Evolutionary conservation across 2,888 invertebrate genomes (phyloP).

Genomic region (Andrena camellia): DNA sequence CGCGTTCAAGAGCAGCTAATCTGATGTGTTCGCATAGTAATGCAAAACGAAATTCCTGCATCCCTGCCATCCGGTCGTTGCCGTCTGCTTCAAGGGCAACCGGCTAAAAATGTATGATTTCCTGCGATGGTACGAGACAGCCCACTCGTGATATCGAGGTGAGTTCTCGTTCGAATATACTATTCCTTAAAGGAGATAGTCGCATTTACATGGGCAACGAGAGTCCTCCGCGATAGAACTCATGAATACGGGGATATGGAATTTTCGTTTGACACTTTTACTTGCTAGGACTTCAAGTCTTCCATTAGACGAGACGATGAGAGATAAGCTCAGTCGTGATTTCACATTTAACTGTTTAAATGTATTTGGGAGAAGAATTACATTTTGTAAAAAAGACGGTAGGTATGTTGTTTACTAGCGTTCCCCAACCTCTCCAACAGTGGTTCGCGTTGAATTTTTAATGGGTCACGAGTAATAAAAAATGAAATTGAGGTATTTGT

Average conservation of each 20-base stretch:
- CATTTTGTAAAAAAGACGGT: too few species aligned
- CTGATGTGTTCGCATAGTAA: constrained; percentile 14
- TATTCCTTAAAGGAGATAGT: background rate
- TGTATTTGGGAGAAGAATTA: too few species aligned
- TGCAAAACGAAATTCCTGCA: constrained; percentile 36
- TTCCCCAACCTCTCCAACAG: too few species aligned
- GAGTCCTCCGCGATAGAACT: background rate
- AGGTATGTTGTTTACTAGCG: too few species aligned
- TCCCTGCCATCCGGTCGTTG: constrained; percentile 43
- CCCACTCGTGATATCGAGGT: constrained; percentile 14
- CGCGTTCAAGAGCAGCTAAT: constrained; percentile 13
- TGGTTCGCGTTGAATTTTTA: too few species aligned
- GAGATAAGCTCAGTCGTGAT: too few species aligned
- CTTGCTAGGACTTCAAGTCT: background rate
- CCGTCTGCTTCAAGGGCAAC: constrained; percentile 39
- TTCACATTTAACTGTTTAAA: too few species aligned
- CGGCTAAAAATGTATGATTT: constrained; percentile 22
- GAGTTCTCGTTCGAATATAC: background rate
- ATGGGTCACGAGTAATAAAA: too few species aligned
- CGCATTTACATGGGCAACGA: background rate
- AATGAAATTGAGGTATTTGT: too few species aligned
- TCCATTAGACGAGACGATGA: too few species aligned
- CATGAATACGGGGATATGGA: background rate
- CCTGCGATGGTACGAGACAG: background rate
- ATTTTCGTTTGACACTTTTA: background rate